Conservation (phyloP, 2,797 vertebrate genomes). For the Tiaroga cobitis region DNA sequence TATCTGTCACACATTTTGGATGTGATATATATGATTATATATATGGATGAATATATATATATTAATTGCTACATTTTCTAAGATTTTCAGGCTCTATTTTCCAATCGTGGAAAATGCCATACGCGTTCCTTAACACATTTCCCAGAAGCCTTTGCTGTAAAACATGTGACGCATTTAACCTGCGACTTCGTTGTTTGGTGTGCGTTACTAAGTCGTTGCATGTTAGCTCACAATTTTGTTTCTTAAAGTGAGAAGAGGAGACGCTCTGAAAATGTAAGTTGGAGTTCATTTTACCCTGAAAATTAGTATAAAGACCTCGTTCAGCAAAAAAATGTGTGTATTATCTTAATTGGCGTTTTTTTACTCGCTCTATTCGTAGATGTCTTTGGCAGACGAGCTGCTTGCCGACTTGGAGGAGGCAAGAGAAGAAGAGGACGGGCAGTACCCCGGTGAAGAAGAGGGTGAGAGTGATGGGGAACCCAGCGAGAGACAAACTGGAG, state of each 20-base stretch:
- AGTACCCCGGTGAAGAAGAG: constrained; percentile 78
- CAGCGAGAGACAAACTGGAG: constrained; percentile 58
- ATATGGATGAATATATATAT: no score
- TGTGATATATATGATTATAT: no score
- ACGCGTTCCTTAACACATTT: constrained; percentile 47
- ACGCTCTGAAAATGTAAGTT: background rate
- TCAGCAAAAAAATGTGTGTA: background rate
- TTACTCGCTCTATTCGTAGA: constrained; percentile 63
- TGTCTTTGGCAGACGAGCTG: constrained; percentile 94
- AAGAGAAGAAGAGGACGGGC: constrained; percentile 77
- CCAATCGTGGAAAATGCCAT: background rate
- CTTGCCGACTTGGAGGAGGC: constrained; percentile 93
- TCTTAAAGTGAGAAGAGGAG: background rate
- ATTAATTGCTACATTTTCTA: background rate
- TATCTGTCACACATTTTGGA: background rate
- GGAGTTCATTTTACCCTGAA: background rate
- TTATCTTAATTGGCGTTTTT: background rate
- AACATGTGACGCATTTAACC: constrained; percentile 60
- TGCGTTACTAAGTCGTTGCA: background rate
- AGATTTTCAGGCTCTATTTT: background rate
- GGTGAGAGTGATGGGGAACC: constrained; percentile 76
- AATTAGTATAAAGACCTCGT: background rate
- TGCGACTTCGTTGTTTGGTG: constrained; percentile 63
- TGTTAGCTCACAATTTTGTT: background rate
- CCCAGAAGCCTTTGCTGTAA: constrained; percentile 65